Percentiles rank a stretch among this genome's conserved stretches.
Conservation (phyloP, 1,140 invertebrate genomes). For the Heliconius himera region DNA sequence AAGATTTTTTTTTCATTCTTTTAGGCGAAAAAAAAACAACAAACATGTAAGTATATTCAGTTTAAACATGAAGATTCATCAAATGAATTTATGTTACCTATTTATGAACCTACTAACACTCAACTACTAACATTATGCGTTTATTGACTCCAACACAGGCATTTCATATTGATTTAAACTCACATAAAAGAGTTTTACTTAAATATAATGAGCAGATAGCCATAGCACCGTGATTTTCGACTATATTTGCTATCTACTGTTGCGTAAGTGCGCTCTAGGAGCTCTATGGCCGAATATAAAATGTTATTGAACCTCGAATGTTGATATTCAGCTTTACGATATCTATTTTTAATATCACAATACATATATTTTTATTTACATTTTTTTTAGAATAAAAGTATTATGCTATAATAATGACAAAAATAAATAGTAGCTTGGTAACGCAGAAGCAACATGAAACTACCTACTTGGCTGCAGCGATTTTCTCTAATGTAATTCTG, state of each 20-base stretch:
- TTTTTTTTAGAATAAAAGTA: no score
- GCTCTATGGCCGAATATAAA: slow-evolving; percentile 21
- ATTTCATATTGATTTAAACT: background rate
- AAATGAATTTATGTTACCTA: no score
- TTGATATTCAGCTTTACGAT: slow-evolving; percentile 21
- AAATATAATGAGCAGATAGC: slow-evolving; percentile 1
- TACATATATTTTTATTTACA: background rate
- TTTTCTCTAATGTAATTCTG: no score
- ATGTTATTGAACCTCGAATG: slow-evolving; percentile 23
- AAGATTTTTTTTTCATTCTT: no score
- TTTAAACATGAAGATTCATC: no score
- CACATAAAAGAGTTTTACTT: background rate
- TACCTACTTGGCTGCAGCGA: no score
- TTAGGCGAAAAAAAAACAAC: no score
- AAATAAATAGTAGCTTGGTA: no score
- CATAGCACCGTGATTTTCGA: slow-evolving; percentile 7
- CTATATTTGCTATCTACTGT: slow-evolving; percentile 14
- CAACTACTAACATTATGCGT: background rate
- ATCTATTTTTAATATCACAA: background rate
- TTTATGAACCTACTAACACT: no score
- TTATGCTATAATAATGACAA: no score
- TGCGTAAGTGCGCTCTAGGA: slow-evolving; percentile 7
- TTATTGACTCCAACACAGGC: background rate
- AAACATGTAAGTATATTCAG: no score
- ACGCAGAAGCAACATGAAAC: no score